Conservation (phyloP, 1,140 invertebrate species). For the Aphelenchoides fujianensis region DNA sequence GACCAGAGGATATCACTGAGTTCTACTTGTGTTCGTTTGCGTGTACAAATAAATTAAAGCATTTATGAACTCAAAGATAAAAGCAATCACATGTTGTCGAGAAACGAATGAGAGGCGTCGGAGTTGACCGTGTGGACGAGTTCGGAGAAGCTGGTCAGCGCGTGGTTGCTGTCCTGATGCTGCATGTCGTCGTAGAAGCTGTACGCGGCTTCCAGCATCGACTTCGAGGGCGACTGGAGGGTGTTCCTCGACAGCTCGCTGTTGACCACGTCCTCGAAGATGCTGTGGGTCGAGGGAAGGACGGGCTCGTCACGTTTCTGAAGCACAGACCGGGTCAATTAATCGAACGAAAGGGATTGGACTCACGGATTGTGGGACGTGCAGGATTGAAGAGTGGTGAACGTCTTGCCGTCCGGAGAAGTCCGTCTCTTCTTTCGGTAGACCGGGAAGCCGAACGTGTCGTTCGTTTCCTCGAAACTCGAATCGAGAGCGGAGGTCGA, state of each 20-base stretch:
- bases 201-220: neutral
- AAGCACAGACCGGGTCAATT: neutral
- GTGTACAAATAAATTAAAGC: conserved; percentile 3
- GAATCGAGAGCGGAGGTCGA: conserved; percentile 1
- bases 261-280: neutral
- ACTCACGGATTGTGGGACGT: neutral
- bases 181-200: neutral
- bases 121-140: neutral
- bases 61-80: neutral
- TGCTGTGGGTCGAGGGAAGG: neutral
- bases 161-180: neutral
- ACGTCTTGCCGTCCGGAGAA: neutral
- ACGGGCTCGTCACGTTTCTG: neutral
- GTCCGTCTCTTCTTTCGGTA: neutral
- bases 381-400: neutral
- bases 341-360: neutral
- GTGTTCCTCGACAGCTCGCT: neutral
- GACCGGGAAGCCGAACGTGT: neutral
- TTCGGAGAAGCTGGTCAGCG: neutral
- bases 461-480: neutral
- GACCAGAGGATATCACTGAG: conserved; percentile 12
- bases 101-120: neutral
- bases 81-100: neutral
- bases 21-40: no score
- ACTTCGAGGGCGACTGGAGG: neutral